Evolutionary conservation across 1,140 invertebrate species (phyloP).

Genomic region (Thrips palmi): DNA sequence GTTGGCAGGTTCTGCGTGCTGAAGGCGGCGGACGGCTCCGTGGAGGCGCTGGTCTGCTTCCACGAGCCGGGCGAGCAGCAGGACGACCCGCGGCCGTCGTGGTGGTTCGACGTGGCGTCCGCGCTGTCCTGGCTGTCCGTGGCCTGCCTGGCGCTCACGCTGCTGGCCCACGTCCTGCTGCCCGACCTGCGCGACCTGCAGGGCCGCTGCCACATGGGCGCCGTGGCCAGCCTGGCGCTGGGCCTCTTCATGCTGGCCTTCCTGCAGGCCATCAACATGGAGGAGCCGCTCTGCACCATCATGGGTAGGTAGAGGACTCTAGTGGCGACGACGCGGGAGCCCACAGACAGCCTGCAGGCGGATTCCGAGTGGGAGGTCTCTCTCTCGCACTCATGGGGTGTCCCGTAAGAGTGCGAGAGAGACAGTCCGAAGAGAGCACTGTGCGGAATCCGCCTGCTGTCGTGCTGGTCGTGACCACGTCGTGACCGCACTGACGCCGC

Average conservation of each 20-base stretch:
- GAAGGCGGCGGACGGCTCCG: too few species aligned
- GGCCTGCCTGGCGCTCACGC: constrained; percentile 32
- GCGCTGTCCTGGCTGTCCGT: constrained; percentile 33
- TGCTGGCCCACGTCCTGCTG: constrained; percentile 33
- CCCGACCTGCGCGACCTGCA: constrained; percentile 34
- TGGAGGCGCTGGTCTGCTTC: constrained; percentile 32
- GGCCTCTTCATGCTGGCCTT: constrained; percentile 33
- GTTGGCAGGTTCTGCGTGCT: too few species aligned
- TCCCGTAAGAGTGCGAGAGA: too few species aligned
- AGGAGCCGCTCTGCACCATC: constrained; percentile 22
- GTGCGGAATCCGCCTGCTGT: too few species aligned
- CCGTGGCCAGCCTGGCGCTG: constrained; percentile 30
- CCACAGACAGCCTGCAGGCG: too few species aligned
- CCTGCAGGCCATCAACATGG: constrained; percentile 26
- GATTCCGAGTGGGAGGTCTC: too few species aligned
- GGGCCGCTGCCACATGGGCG: constrained; percentile 32
- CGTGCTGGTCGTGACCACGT: not conserved
- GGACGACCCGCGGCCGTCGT: constrained; percentile 11
- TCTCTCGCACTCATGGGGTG: too few species aligned
- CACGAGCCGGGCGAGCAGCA: too few species aligned
- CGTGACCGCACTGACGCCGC: not conserved
- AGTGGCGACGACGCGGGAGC: too few species aligned
- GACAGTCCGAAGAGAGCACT: too few species aligned
- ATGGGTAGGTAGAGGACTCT: constrained; percentile 31
- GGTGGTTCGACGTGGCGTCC: constrained; percentile 23